Base-by-base conservation (phyloP, 37 sponge, comb jelly and placozoan genomes). In the Geodia barretti region DNA sequence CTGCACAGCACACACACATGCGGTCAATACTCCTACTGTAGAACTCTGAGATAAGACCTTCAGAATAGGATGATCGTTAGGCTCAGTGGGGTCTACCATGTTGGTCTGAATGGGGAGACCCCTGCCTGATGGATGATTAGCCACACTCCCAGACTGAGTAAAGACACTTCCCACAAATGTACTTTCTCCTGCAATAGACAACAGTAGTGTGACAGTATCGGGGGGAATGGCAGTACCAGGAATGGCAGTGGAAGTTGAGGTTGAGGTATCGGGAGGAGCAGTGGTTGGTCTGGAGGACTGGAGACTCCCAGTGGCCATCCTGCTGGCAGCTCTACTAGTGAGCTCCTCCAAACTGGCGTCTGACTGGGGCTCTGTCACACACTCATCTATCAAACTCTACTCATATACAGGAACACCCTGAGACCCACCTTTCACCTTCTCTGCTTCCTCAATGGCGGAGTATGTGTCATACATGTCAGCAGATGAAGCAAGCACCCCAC, bases 391-490 rank as follows among this genome's bases (percentile, higher is more conserved):
- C n/a, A n/a, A n/a, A n/a, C n/a, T n/a, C n/a, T n/a, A n/a, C n/a
- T n/a, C n/a, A n/a, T n/a, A n/a, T n/a, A n/a, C n/a, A n/a, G n/a
- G n/a, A n/a, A n/a, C n/a, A n/a, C n/a, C n/a, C n/a, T n/a, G n/a
- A n/a, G n/a, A n/a, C n/a, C n/a, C n/a, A n/a, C n/a, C n/a, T n/a
- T 20, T 31, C 73, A n/a, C 65, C 73, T 66, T 60, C 37, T 81
- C 58, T n/a, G 83, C 60, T 23, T 79, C 71, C 62, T 78, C 58
- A 23, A 84, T 32, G 1, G 73, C 84, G 42, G 89, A 67, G 62
- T 85, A 92, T 41, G 90, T 92, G 47, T 96, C 97, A 78, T 96
- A 91, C 87, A 96, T 98, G 80, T 98, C 99, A 92, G 92, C 96
- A 40, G 81, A 76, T 29, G 94, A 88, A 9, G 94, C 94, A 91